Percentiles rank a stretch among this genome's conserved stretches.
Conservation (phyloP, 23 tunicate species). For the Botrylloides violaceus region DNA sequence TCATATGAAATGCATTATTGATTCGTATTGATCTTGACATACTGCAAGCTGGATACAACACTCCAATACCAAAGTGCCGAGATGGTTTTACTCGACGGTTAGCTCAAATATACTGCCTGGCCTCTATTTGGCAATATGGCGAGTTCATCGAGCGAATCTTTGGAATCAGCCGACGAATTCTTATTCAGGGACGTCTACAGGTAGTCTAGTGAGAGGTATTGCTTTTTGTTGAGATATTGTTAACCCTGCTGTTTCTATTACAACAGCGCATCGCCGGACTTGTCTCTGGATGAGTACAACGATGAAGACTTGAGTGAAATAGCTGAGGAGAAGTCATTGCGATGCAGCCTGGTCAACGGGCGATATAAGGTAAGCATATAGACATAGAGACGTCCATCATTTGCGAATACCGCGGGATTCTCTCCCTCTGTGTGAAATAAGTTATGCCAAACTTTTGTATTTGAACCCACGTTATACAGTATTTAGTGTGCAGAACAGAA, state of each 20-base stretch:
- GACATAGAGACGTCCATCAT: no score
- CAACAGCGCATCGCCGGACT: constrained; percentile 21
- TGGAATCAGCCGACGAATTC: background rate
- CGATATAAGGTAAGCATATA: constrained; percentile 45
- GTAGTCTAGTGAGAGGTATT: no score
- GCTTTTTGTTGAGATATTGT: no score
- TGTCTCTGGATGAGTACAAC: constrained; percentile 64
- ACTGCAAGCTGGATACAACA: background rate
- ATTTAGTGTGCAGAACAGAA: no score
- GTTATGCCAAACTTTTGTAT: no score
- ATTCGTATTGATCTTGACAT: background rate
- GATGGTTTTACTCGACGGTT: background rate
- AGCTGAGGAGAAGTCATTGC: constrained; percentile 36
- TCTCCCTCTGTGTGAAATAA: no score
- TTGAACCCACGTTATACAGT: no score
- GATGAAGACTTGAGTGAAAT: constrained; percentile 85
- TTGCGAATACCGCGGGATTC: no score
- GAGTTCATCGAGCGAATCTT: background rate
- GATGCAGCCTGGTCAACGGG: constrained; percentile 38
- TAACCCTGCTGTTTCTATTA: no score
- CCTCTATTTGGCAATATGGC: no score
- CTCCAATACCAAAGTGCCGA: background rate
- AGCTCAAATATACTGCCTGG: no score
- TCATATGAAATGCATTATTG: background rate
- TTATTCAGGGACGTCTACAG: background rate